phyloP scores from a whole-genome alignment of 2,113 vertebrate species.

The Dendropsophus ebraccatus region DNA sequence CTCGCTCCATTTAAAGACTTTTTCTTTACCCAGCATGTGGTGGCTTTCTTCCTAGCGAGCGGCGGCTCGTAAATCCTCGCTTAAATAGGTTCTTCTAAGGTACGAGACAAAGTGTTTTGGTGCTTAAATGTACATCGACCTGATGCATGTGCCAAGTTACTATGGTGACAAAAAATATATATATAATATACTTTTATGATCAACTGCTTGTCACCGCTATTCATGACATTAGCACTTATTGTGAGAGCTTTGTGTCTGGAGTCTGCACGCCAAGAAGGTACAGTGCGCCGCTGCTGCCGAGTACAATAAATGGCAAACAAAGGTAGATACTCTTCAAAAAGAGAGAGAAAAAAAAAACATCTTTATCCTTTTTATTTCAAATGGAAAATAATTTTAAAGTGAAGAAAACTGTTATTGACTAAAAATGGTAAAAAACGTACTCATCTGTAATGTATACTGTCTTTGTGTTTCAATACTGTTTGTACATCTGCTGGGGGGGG shows the following conservation, averaged over 20 bases:
- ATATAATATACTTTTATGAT: slow-evolving; percentile 1
- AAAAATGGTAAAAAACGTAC: no score
- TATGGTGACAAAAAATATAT: slow-evolving; percentile 17
- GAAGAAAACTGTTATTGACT: no score
- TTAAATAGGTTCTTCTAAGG: background rate
- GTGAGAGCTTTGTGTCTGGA: background rate
- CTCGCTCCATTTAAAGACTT: slow-evolving; percentile 20
- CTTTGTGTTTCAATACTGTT: background rate
- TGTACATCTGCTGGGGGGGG: background rate
- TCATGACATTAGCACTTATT: background rate
- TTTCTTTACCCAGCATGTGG: background rate
- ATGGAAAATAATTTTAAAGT: no score
- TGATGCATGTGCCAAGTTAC: slow-evolving; percentile 5
- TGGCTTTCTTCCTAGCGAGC: slow-evolving; percentile 29
- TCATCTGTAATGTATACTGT: no score
- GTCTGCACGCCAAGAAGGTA: background rate
- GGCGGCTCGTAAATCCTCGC: background rate
- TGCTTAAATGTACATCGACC: slow-evolving; percentile 31
- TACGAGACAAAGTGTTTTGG: slow-evolving; percentile 35
- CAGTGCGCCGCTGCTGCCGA: background rate
- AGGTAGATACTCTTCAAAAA: background rate
- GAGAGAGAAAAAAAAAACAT: no score
- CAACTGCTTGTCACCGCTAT: background rate
- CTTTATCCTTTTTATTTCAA: no score
- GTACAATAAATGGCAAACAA: background rate